phyloP scores from a whole-genome alignment of 2,888 invertebrate species.

The Dicyrtoma fusca region DNA sequence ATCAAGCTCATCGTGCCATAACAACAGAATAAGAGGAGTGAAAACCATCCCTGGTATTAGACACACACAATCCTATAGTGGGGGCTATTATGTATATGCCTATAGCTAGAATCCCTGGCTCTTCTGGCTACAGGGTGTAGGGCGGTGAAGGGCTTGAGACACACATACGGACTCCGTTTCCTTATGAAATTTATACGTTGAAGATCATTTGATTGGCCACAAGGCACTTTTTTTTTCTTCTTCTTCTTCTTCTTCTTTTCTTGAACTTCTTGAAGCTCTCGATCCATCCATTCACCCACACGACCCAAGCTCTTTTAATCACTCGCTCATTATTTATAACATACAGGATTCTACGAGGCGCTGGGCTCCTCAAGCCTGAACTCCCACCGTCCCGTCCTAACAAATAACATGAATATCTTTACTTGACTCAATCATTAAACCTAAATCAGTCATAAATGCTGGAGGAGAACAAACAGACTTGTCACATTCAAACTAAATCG shows the following conservation, averaged over 20 bases:
- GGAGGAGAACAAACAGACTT: not conserved
- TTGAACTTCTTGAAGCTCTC: slow-evolving; percentile 6
- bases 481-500: slow-evolving; percentile 5
- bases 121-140: not conserved
- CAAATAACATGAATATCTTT: too few relatives aligned
- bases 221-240: not conserved
- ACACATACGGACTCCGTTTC: not conserved
- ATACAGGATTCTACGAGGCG: too few relatives aligned
- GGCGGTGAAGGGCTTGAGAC: not conserved
- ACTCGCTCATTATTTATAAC: too few relatives aligned
- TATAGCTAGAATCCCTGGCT: slow-evolving; percentile 3
- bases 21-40: slow-evolving; percentile 12
- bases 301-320: too few relatives aligned
- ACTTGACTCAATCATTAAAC: too few relatives aligned
- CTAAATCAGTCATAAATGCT: not conserved
- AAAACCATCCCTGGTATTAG: slow-evolving; percentile 1
- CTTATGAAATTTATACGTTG: slow-evolving; percentile 2
- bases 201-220: not conserved
- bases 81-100: not conserved
- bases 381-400: too few relatives aligned
- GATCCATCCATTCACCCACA: slow-evolving; percentile 12
- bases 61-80: not conserved
- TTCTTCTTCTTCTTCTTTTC: slow-evolving; percentile 11
- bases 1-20: slow-evolving; percentile 19
- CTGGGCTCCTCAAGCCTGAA: too few relatives aligned